Base-by-base conservation (phyloP, 2,888 invertebrate genomes). In the Heteropelma amictum region DNA sequence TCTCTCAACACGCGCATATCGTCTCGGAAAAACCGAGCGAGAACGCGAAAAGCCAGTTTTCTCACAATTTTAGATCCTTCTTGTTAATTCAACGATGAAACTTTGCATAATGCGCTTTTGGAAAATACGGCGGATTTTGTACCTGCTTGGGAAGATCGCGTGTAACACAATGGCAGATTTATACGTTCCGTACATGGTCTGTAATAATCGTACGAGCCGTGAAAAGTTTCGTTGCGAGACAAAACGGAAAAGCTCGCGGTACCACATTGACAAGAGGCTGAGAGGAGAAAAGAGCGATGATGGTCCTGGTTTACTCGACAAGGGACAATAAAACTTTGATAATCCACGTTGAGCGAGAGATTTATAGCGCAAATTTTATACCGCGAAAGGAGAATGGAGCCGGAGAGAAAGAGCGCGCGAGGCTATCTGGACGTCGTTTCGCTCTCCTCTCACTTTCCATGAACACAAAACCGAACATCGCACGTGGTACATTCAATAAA, bases 281-380 rank as follows among this genome's bases (percentile, higher is more conserved):
- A 19, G n/a, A n/a, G n/a, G n/a, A n/a, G 14, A 35, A 47, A 35
- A 51, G 14, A 35, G 17, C 14, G 21, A 8, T 23, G 51, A 38
- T 35, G 49, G 26, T 12, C 38, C 54, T 53, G 58, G 63, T 54
- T 64, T 70, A 61, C 75, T 72, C 65, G 65, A 72, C 63, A 63
- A 58, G 69, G 69, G 65, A 74, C 79, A 78, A 78, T 79, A 78
- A 78, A 79, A 79, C 78, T 79, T 79, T 79, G 79, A 79, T 79
- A 79, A 79, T 79, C 78, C 79, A 61, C 75, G 76, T 64, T 78
- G 77, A 79, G 72, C 78, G 70, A 74, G 77, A 79, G 79, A 79
- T 79, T 79, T 78, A 79, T 78, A 69, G 75, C 72, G 56, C 65
- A 78, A 79, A 78, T 79, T 76, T 77, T 78, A 76, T 76, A 65